Evolutionary conservation across 2,113 vertebrate species (phyloP).

Genomic region (Physeter macrocephalus): DNA sequence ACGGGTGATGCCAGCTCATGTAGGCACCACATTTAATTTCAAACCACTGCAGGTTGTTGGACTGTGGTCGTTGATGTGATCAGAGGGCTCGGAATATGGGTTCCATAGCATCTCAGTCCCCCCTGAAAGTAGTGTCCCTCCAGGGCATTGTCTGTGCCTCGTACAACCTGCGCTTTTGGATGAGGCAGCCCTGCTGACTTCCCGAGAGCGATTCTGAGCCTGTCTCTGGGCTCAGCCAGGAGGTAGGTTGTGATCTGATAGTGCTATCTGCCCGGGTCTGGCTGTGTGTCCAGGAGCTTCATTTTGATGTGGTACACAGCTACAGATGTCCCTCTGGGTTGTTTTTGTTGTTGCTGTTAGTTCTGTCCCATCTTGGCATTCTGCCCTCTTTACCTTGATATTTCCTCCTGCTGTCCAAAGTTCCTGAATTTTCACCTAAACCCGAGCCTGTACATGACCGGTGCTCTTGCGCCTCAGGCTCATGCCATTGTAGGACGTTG

Average conservation of each 20-base stretch:
- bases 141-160: not conserved
- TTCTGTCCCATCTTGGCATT: not conserved
- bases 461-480: not conserved
- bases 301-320: fast-evolving
- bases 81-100: not conserved
- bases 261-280: not conserved
- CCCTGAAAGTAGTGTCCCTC: not conserved
- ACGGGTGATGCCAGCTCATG: not conserved
- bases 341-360: not conserved
- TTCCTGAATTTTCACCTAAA: not conserved
- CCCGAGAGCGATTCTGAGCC: not conserved
- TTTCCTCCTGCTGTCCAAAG: too few relatives aligned
- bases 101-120: not conserved
- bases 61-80: not conserved
- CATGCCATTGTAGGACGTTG: not conserved
- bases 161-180: fast-evolving
- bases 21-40: not conserved
- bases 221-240: not conserved
- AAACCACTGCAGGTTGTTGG: not conserved
- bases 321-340: not conserved
- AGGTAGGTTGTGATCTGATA: not conserved
- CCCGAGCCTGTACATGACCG: not conserved
- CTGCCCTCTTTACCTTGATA: not conserved
- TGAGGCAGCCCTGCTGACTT: not conserved
- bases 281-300: not conserved